Base-by-base conservation (phyloP, 2,797 vertebrate species). In the Hapalemur alaotrensis region DNA sequence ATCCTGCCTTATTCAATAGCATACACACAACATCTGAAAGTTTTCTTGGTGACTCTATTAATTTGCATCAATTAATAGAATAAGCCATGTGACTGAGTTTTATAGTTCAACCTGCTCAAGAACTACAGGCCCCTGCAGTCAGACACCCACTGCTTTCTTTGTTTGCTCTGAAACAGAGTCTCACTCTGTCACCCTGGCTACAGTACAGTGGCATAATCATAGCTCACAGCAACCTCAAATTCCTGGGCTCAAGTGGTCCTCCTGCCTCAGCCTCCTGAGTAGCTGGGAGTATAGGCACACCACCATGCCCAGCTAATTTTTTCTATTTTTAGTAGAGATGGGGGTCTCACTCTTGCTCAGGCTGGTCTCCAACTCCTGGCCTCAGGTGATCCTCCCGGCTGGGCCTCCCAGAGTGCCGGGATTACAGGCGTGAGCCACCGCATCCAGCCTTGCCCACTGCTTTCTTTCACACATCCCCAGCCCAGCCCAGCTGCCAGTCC, bases 391-490 rank as follows among this genome's bases (percentile, higher is more conserved):
- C 17, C 63, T 65, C 63, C 63, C 15, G 8, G 17, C 63, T 65
- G 15, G 8, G 32, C 63, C 63, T 20, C 7, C 63, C 63, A 65
- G 63, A 65, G 7, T 65, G 17, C 32, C 18, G 8, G 32, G 63
- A n/a, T 65, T 18, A 65, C 7, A n/a, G 63, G 17, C 4, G 0
- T 65, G 63, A n/a, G 32, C 32, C n/a, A 18, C 63, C 0, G 0
- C 1, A 4, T 32, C 63, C 32, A n/a, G 7, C 17, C 63, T 65
- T 5, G 15, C 41, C n/a, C 38, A 4, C 9, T 20, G 52, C 18
- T 32, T 50, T 76, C 67, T 67, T 28, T 43, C 35, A 18, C 0
- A 12, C 15, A 7, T 17, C 63, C 23, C 30, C 22, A 76, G 22
- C 57, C 20, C 67, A 18, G 43, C 32, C 84, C 35, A 61, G 4